These are phyloP conservation scores for Tychaedon coryphoeus DNA, from an alignment of 2,113 vertebrate genomes.

Conservation along the genomic window DNA sequence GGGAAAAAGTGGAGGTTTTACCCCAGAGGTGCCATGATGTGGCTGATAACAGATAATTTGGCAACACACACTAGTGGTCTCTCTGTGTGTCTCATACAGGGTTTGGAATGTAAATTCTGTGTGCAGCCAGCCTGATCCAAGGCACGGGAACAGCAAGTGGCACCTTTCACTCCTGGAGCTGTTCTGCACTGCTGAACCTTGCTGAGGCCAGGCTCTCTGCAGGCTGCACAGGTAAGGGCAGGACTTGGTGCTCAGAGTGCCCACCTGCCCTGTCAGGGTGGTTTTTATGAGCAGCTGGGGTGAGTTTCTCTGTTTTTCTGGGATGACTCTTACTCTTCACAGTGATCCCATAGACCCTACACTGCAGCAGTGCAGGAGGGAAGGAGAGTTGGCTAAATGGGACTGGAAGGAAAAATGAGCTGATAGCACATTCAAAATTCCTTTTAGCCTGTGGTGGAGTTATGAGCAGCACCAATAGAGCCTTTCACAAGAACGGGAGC, in stretches of 20 bases:
- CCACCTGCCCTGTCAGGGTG: rapidly evolving
- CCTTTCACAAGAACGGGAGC: neutral
- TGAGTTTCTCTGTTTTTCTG: neutral
- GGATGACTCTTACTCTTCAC: neutral
- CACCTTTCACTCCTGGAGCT: neutral
- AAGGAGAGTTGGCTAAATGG: neutral
- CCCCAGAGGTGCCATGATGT: neutral
- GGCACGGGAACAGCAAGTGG: neutral
- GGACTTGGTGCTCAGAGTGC: neutral
- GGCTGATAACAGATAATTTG: neutral
- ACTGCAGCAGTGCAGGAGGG: neutral
- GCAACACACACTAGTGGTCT: neutral
- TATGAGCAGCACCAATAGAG: neutral
- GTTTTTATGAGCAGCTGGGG: rapidly evolving
- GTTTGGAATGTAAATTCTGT: neutral
- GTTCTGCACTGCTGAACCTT: neutral
- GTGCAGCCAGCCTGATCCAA: neutral
- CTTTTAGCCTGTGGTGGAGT: neutral
- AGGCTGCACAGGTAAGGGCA: neutral
- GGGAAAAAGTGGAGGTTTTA: neutral
- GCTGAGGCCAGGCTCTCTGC: rapidly evolving
- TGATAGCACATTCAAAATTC: neutral
- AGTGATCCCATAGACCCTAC: neutral
- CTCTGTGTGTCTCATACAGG: rapidly evolving
- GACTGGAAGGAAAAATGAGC: neutral